Evolutionary conservation across 2,113 vertebrate species (phyloP), one percentile per base, ranked within the genome.

Genomic region (Serilophus lunatus): DNA sequence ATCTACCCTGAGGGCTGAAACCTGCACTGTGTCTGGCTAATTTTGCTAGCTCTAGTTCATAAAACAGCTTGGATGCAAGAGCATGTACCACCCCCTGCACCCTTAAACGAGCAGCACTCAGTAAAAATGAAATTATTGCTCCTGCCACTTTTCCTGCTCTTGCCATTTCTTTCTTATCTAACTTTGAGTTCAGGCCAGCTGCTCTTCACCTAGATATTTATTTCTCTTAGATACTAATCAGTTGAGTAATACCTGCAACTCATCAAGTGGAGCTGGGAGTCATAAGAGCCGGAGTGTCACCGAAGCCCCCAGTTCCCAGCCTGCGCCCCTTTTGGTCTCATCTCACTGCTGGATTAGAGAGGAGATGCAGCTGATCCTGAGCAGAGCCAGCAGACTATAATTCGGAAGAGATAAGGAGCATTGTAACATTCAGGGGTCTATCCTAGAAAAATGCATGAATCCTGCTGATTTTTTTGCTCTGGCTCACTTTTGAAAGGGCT

Each of bases 151-250:
- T 91, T 70, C 54, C 57, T 0, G 0, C 59, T 85, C 70, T 85
- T 77, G 63, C 93, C 63, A 63, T 96, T 97, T 95, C 84, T 79
- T 80, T 90, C 95, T 96, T 96, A 96, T 93, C 95, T 89, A 89
- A 76, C 82, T 78, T 74, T 23, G 66, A 92, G 94, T 81, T 85
- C 20, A 87, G 90, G 90, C 94, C 93, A 97, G 91, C 89, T 94
- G 93, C 93, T 95, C 82, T 95, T 92, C 95, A 96, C 92, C 91
- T 95, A 94, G 93, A 72, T 95, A 95, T 95, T 92, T 85, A 89
- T 93, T 95, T 95, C 78, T 90, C 63, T 82, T 42, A 90, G 86
- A 95, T 91, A 84, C 77, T 88, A 91, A 95, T 96, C 91, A 72
- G 57, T 75, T 57, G 86, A 84, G 92, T 93, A 96, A 93, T 95